These are phyloP conservation scores for Oscheius sp. DNA, from an alignment of 2,888 invertebrate species.

Conservation along the genomic window DNA sequence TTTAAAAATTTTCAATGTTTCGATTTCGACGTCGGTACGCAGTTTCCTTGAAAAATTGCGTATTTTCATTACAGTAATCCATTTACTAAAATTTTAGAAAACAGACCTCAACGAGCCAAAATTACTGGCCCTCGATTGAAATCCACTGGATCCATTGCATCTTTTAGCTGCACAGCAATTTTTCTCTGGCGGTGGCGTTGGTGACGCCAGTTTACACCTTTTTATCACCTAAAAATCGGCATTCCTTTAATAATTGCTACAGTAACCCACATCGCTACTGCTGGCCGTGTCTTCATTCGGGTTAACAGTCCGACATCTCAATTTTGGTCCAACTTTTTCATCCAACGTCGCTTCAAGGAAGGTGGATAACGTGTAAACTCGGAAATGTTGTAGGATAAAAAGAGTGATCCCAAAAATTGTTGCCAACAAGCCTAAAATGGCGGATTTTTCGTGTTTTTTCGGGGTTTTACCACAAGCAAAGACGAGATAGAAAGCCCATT, in stretches of 20 bases:
- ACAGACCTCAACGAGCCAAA: slow-evolving; percentile 47
- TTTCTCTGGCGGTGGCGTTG: slow-evolving; percentile 22
- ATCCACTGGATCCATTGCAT: slow-evolving; percentile 52
- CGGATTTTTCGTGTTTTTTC: neutral
- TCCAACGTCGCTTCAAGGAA: slow-evolving; percentile 66
- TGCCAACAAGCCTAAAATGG: slow-evolving; percentile 56
- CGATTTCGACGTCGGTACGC: too few relatives aligned
- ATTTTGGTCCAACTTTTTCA: slow-evolving; percentile 63
- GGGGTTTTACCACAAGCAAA: slow-evolving; percentile 57
- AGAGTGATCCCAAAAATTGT: slow-evolving; percentile 57
- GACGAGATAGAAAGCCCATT: slow-evolving; percentile 68
- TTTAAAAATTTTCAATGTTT: too few relatives aligned
- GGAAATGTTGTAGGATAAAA: slow-evolving; percentile 63
- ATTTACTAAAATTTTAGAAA: too few relatives aligned
- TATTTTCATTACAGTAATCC: too few relatives aligned
- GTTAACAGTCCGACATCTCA: neutral
- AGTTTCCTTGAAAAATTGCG: too few relatives aligned
- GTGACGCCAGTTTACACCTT: slow-evolving; percentile 28
- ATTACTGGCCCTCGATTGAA: slow-evolving; percentile 54
- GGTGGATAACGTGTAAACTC: slow-evolving; percentile 67
- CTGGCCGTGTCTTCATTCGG: slow-evolving; percentile 31
- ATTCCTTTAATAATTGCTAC: neutral
- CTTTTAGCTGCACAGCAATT: slow-evolving; percentile 41
- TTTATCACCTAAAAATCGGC: slow-evolving; percentile 13
- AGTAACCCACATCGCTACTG: slow-evolving; percentile 34